Evolutionary conservation across 2,797 vertebrate genomes (phyloP).

Genomic region (Argentina silus): DNA sequence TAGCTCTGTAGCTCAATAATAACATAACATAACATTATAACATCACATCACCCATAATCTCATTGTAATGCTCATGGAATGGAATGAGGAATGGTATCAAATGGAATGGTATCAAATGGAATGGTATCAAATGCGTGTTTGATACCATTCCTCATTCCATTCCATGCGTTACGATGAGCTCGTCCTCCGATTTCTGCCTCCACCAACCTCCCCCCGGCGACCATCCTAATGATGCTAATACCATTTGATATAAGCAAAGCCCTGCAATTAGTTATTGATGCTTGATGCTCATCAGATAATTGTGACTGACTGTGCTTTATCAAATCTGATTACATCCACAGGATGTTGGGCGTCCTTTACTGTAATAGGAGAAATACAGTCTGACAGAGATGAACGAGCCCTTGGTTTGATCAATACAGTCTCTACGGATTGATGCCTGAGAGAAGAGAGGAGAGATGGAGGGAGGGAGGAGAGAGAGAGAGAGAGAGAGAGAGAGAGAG

Average conservation of each 20-base stretch:
- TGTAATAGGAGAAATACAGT: background rate
- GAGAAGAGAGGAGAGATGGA: constrained; percentile 14
- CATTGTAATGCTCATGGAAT: too few relatives aligned
- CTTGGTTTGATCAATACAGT: background rate
- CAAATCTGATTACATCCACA: background rate
- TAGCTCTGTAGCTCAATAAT: too few relatives aligned
- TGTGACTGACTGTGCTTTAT: background rate
- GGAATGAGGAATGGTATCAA: too few relatives aligned
- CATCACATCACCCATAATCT: too few relatives aligned
- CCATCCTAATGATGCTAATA: too few relatives aligned
- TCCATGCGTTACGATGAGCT: too few relatives aligned
- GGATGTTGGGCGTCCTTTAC: background rate
- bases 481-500: background rate
- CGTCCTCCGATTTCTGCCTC: too few relatives aligned
- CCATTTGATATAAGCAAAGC: background rate
- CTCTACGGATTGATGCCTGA: constrained; percentile 1
- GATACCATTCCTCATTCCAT: too few relatives aligned
- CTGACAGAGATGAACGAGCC: constrained; percentile 2
- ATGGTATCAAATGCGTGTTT: too few relatives aligned
- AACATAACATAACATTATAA: too few relatives aligned
- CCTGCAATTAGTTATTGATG: background rate
- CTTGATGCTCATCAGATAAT: background rate
- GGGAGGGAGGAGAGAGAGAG: constrained; percentile 10
- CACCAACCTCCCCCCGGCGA: too few relatives aligned
- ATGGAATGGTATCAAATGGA: too few relatives aligned